These are phyloP conservation scores for Meiosimyza decipiens DNA, from an alignment of 2,888 invertebrate genomes.

Conservation along the genomic window DNA sequence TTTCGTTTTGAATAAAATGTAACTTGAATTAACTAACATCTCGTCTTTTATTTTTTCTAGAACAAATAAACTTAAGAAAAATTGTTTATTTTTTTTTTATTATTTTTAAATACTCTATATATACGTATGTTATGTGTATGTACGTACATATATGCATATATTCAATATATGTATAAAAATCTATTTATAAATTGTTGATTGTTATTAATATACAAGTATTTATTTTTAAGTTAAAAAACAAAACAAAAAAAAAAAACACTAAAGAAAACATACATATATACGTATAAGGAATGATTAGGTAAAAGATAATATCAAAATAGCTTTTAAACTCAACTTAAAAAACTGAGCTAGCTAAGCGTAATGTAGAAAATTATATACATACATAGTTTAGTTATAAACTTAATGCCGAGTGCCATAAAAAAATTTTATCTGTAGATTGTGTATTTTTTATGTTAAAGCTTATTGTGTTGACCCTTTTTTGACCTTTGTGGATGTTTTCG, in stretches of 20 bases:
- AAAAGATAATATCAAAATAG: neutral
- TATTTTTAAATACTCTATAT: neutral
- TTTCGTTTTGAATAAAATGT: too few relatives aligned
- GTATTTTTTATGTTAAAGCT: too few relatives aligned
- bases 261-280: neutral
- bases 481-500: too few relatives aligned
- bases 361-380: neutral
- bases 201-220: slow-evolving; percentile 4
- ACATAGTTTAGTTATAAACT: neutral
- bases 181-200: slow-evolving; percentile 25
- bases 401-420: slow-evolving; percentile 19
- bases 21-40: too few relatives aligned
- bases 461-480: too few relatives aligned
- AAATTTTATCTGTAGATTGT: neutral
- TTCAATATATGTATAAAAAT: slow-evolving; percentile 34
- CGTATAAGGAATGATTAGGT: too few relatives aligned
- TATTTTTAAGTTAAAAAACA: neutral
- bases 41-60: too few relatives aligned
- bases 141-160: neutral
- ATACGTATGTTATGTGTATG: slow-evolving; percentile 8
- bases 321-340: neutral
- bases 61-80: too few relatives aligned
- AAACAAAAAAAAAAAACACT: neutral
- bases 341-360: slow-evolving; percentile 3
- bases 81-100: too few relatives aligned